Percentiles rank a stretch among this genome's conserved stretches.
phyloP scores from a whole-genome alignment of 2,888 invertebrate species.

The Drosophila leonis region DNA sequence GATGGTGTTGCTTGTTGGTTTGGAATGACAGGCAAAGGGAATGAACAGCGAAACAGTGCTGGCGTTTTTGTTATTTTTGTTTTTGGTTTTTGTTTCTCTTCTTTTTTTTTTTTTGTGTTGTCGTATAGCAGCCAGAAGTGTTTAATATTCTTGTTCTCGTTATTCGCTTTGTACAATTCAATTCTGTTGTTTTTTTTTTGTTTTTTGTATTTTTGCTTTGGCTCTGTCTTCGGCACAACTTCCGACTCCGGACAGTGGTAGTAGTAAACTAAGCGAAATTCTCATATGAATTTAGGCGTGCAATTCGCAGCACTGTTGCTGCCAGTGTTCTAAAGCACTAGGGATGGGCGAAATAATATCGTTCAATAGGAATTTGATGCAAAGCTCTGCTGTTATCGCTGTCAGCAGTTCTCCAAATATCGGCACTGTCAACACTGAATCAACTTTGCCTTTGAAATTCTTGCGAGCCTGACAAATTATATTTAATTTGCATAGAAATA shows the following conservation, averaged over 20 bases:
- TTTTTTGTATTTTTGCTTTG: constrained; percentile 15
- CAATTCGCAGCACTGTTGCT: constrained; percentile 37
- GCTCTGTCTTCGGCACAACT: constrained; percentile 37
- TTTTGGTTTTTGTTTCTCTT: constrained; percentile 14
- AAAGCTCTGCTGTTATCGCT: constrained; percentile 18
- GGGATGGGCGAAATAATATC: constrained; percentile 18
- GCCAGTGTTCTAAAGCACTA: constrained; percentile 30
- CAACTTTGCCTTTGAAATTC: not conserved
- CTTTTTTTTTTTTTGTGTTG: constrained; percentile 3
- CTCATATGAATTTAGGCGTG: constrained; percentile 31
- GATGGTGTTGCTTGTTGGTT: constrained; percentile 60
- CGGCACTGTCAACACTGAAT: not conserved
- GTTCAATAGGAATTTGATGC: no score
- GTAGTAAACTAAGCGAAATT: constrained; percentile 51
- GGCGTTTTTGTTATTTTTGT: constrained; percentile 20
- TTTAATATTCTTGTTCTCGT: constrained; percentile 52
- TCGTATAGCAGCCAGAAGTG: constrained; percentile 43
- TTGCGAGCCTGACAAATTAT: not conserved
- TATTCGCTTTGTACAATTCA: constrained; percentile 52
- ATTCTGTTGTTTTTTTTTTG: constrained; percentile 11
- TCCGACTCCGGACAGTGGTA: constrained; percentile 56
- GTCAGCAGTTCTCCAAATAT: not conserved
- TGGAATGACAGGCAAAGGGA: constrained; percentile 52
- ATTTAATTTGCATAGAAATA: no score
- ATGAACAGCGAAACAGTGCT: constrained; percentile 45